phyloP scores from a whole-genome alignment of 1,140 invertebrate genomes.

The Aethina tumida region DNA sequence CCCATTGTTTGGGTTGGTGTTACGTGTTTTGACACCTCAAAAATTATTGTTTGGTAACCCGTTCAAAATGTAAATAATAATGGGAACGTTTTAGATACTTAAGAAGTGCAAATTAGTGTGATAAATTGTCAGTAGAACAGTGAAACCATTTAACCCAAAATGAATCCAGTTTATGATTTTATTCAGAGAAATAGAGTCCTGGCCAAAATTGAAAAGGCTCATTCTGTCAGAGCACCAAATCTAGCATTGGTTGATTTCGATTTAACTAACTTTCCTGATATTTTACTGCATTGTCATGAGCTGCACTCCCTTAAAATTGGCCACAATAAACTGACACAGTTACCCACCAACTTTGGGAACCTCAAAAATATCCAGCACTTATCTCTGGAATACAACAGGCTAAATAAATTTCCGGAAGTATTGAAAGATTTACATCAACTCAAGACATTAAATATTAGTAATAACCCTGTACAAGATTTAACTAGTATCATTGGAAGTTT shows the following conservation, averaged over 20 bases:
- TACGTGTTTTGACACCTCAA: no score
- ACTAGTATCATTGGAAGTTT: slow-evolving; percentile 61
- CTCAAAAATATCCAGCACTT: slow-evolving; percentile 37
- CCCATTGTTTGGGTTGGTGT: no score
- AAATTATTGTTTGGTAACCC: no score
- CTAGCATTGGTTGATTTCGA: slow-evolving; percentile 47
- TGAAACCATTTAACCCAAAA: no score
- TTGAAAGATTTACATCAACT: slow-evolving; percentile 52
- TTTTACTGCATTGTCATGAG: slow-evolving; percentile 41
- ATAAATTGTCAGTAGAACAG: no score
- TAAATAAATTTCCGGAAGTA: slow-evolving; percentile 50
- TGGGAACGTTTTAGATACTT: no score
- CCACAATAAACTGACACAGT: slow-evolving; percentile 43
- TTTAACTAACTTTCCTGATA: slow-evolving; percentile 42
- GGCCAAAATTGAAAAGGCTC: slow-evolving; percentile 48
- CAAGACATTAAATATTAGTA: slow-evolving; percentile 69
- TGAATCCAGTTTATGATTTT: slow-evolving; percentile 49
- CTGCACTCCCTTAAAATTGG: slow-evolving; percentile 47
- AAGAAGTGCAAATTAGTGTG: no score
- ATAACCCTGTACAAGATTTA: slow-evolving; percentile 62
- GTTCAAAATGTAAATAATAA: no score
- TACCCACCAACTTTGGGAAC: slow-evolving; percentile 31
- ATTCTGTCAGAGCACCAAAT: slow-evolving; percentile 42
- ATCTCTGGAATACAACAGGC: slow-evolving; percentile 51
- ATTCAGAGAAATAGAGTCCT: slow-evolving; percentile 50